phyloP scores from a whole-genome alignment of 2,113 vertebrate species.

The Orcinus orca region DNA sequence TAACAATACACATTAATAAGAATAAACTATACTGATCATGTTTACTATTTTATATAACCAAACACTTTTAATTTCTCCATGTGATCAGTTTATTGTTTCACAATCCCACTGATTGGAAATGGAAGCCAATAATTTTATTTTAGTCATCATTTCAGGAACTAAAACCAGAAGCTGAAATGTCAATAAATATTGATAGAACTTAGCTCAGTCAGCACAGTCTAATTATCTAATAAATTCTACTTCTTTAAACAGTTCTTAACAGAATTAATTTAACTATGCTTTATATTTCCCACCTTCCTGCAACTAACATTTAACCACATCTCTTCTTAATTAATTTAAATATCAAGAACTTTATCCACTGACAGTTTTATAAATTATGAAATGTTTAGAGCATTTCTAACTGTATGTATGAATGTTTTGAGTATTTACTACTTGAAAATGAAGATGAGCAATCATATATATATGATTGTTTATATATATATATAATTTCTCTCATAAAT shows the following conservation, averaged over 20 bases:
- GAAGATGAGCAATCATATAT: background rate
- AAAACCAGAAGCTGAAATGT: background rate
- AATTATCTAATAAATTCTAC: background rate
- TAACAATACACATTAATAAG: background rate
- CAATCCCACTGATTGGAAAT: background rate
- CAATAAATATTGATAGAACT: background rate
- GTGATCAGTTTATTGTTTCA: background rate
- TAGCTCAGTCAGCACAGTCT: background rate
- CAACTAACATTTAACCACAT: background rate
- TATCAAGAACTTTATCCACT: background rate
- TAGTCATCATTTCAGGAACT: background rate
- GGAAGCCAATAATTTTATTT: background rate
- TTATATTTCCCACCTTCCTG: background rate
- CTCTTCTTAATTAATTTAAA: background rate
- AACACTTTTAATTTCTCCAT: background rate
- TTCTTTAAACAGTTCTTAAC: background rate
- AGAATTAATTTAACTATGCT: background rate
- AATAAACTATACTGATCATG: background rate
- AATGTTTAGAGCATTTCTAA: background rate
- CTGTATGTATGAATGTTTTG: background rate
- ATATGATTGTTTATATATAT: background rate
- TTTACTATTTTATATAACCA: background rate
- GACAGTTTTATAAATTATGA: background rate
- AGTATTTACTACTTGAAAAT: background rate
- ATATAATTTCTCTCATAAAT: background rate